Evolutionary conservation across 2,888 invertebrate genomes (phyloP).

Genomic region (Diplolepis rosae): DNA sequence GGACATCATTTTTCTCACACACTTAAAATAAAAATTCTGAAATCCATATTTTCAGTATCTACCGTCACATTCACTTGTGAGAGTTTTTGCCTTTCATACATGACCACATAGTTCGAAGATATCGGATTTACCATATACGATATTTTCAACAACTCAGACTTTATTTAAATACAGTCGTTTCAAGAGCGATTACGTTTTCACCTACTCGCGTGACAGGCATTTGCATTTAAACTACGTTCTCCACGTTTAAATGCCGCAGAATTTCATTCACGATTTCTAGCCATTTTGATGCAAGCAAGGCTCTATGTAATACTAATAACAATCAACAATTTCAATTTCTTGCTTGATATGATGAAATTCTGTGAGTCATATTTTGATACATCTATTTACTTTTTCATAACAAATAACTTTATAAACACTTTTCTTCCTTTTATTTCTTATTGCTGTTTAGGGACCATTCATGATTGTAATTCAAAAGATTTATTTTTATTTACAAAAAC

Average conservation of each 20-base stretch:
- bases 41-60: neutral
- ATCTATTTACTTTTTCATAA: too few relatives aligned
- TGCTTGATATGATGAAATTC: too few relatives aligned
- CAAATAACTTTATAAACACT: too few relatives aligned
- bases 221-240: conserved; percentile 15
- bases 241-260: neutral
- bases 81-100: conserved; percentile 9
- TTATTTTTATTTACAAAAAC: too few relatives aligned
- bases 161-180: conserved; percentile 19
- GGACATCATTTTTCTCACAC: neutral
- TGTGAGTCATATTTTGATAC: too few relatives aligned
- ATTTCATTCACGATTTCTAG: conserved; percentile 3
- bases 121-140: conserved; percentile 13
- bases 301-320: neutral
- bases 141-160: conserved; percentile 11
- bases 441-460: too few relatives aligned
- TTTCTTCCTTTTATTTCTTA: too few relatives aligned
- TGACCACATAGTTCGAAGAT: neutral
- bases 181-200: neutral
- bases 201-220: neutral
- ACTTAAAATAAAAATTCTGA: neutral
- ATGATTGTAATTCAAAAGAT: too few relatives aligned
- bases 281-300: neutral
- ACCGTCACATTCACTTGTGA: neutral
- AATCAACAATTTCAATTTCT: neutral